Evolutionary conservation across 2,888 invertebrate genomes (phyloP).

Genomic region (Tubulanus polymorphus): DNA sequence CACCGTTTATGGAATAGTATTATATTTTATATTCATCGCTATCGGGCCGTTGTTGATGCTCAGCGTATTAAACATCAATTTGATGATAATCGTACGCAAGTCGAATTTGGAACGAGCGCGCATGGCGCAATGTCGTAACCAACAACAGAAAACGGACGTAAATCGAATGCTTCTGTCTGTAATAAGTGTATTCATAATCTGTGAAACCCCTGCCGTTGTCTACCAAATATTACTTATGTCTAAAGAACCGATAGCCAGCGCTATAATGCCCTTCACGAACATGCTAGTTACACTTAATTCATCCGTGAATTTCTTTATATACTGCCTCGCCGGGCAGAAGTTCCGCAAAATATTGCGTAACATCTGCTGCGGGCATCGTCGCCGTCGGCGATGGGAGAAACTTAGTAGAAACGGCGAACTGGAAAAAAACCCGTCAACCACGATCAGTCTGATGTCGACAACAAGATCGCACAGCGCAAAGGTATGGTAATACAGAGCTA

Average conservation of each 20-base stretch:
- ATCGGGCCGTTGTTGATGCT: background rate
- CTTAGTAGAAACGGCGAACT: slow-evolving; percentile 1
- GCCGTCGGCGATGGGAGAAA: background rate
- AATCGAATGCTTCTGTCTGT: background rate
- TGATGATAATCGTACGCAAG: background rate
- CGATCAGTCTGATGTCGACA: too few relatives aligned
- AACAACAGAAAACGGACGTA: background rate
- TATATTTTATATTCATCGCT: background rate
- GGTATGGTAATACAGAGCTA: too few relatives aligned
- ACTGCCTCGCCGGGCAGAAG: slow-evolving; percentile 1
- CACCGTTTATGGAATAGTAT: background rate
- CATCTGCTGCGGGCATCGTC: background rate
- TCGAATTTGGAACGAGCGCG: background rate
- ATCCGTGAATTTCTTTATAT: background rate
- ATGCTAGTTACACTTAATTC: background rate
- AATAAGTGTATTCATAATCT: background rate
- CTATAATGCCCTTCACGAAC: slow-evolving; percentile 1
- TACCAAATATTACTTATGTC: background rate
- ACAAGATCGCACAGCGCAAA: too few relatives aligned
- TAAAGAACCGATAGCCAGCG: background rate
- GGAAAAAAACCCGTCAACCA: too few relatives aligned
- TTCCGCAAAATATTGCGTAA: background rate
- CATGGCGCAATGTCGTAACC: background rate
- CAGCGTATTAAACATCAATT: background rate
- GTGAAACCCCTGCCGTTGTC: background rate